Evolutionary conservation across 2,113 vertebrate genomes (phyloP).

Genomic region (Odontophorus gujanensis): DNA sequence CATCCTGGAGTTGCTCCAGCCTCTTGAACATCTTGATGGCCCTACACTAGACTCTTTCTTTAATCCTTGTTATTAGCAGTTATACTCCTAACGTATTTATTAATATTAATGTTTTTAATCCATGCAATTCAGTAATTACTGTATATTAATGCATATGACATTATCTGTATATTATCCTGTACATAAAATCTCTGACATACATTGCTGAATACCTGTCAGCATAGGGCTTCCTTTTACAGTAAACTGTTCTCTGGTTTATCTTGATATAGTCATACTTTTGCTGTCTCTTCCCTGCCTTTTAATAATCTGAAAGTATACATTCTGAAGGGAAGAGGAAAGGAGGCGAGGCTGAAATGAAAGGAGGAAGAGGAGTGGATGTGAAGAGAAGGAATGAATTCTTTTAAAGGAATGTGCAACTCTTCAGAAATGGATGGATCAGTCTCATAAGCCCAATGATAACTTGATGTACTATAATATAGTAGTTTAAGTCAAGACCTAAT

Average conservation of each 20-base stretch:
- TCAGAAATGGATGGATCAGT: accelerated
- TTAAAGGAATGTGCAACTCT: not conserved
- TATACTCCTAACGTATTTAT: not conserved
- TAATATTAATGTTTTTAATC: not conserved
- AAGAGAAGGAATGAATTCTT: not conserved
- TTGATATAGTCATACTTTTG: not conserved
- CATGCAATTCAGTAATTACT: not conserved
- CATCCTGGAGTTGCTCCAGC: too few species aligned
- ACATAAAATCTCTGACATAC: not conserved
- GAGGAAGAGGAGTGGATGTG: too few species aligned
- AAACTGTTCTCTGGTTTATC: not conserved
- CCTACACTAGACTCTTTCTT: not conserved
- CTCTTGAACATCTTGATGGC: not conserved
- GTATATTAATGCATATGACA: not conserved
- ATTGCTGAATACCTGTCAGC: not conserved
- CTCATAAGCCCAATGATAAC: not conserved
- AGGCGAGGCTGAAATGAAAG: too few species aligned
- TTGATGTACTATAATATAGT: not conserved
- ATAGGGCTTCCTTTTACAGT: not conserved
- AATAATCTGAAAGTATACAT: not conserved
- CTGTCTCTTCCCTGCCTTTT: not conserved
- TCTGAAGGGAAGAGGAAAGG: too few species aligned
- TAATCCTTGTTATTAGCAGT: not conserved
- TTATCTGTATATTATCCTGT: not conserved
- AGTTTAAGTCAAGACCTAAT: not conserved